Base-by-base conservation (phyloP, 2,888 invertebrate genomes). In the Thysanoteuthis rhombus region DNA sequence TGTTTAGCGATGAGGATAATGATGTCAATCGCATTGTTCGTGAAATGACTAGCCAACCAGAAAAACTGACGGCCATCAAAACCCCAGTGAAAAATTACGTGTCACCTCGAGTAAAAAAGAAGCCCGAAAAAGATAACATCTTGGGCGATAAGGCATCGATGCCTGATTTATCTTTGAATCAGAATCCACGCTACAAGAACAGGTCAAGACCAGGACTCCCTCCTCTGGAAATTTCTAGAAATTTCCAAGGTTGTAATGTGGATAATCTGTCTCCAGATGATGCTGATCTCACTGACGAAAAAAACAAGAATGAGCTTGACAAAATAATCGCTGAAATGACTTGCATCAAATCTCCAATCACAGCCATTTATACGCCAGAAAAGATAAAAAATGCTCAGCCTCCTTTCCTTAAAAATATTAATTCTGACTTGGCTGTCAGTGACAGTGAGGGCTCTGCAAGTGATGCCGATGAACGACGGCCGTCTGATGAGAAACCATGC, bases 261-360 rank as follows among this genome's bases (percentile, higher is more conserved):
- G n/a, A 75, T n/a, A 75, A 75, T 75, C 75, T 75, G 42, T 91
- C 90, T 32, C 40, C 28, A 91, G 90, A 40, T 28, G 32, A 40
- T 39, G 25, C 90, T 91, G 90, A 91, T 91, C 90, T 91, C 90
- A 91, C 39, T 4, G 90, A 91, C 12, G 39, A 39, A 19, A 75
- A 75, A n/a, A 12, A 75, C 32, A 90, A 90, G n/a, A 90, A 36
- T 90, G 90, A 90, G 25, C 90, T 91, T 28, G 40, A 40, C 32
- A 91, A 40, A 91, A 91, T 91, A 12, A 40, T 91, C 39, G 90
- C 90, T 38, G 90, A 91, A 42, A 91, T 91, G 90, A 91, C 90
- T 5, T 91, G 40, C 32, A 39, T 42, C 25, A 42, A 91, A 32
- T 91, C 90, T 25, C 90, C 90, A 40, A 42, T 91, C 5, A 25